Evolutionary conservation across 2,113 vertebrate genomes (phyloP).

Genomic region (Ceuthmochares aereus): DNA sequence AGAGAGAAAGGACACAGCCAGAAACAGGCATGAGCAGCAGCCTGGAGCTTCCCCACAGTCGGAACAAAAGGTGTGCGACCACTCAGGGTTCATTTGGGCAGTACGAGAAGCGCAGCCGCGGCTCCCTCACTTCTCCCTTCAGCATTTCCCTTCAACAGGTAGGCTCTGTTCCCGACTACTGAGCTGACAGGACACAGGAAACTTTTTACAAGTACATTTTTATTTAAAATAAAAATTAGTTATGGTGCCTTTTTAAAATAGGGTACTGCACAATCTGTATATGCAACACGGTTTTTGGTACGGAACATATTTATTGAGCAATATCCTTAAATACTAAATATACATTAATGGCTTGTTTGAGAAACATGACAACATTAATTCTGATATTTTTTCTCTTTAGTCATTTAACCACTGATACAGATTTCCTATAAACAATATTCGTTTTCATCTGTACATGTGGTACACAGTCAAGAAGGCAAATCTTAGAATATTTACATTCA

Average conservation of each 20-base stretch:
- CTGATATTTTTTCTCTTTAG: constrained; percentile 75
- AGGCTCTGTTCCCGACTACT: background rate
- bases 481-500: constrained; percentile 91
- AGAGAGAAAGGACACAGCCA: background rate
- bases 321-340: constrained; percentile 82
- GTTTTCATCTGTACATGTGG: constrained; percentile 80
- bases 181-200: background rate
- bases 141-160: background rate
- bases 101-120: background rate
- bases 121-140: background rate
- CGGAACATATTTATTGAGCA: constrained; percentile 80
- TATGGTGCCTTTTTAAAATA: constrained; percentile 79
- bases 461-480: constrained; percentile 87
- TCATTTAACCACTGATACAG: constrained; percentile 76
- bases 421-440: constrained; percentile 80
- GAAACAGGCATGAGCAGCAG: background rate
- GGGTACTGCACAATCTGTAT: constrained; percentile 77
- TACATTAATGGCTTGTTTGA: constrained; percentile 85
- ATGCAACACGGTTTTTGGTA: constrained; percentile 81
- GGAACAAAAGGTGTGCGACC: background rate
- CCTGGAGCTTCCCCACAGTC: background rate
- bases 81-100: background rate
- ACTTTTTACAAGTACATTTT: constrained; percentile 86
- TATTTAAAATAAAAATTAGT: constrained; percentile 95
- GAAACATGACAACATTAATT: constrained; percentile 82